Base-by-base conservation (phyloP, 2,888 invertebrate genomes). In the Drosophila ezoana region DNA sequence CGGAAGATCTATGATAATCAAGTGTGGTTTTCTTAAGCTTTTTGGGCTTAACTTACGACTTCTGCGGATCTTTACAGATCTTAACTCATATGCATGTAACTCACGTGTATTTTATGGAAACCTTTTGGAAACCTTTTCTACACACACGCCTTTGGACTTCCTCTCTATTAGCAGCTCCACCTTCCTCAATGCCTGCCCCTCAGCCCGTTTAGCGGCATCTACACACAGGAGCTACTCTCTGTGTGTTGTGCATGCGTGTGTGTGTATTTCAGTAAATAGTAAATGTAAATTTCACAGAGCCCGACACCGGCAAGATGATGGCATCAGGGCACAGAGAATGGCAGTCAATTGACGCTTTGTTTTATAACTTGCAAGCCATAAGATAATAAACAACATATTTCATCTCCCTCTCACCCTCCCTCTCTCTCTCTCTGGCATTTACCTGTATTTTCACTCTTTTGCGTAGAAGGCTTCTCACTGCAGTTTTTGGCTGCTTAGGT, bases 331-430 rank as follows among this genome's bases (percentile, higher is more conserved):
- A 69, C 63, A 71, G 70, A 68, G 72, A 64, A 71, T 72, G 60
- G 54, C 76, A 84, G 87, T 89, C 82, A 89, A 89, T 87, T 89
- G 88, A 87, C 80, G 85, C 89, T 87, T 85, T 85, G 87, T 85
- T 85, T 85, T 89, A 85, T 87, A 74, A 79, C 81, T 86, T 87
- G 69, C 71, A 79, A 70, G 79, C 63, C 81, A 67, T 83, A 83
- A 89, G 87, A 83, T 79, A 88, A 81, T 87, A 81, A 85, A 80
- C 83, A 88, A 78, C 78, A 49, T 23, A 61, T 73, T 72, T 38
- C 49, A 54, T 18, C 40, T 28, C 35, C 38, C 47, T 18, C 59
- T 28, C 10, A 38, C 18, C 45, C 20, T 20, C 45, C 48, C 28
- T 38, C n/a, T 44, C 20, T 51, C n/a, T 28, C 14, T 48, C 18